These are phyloP conservation scores for Caranx ignobilis DNA, from an alignment of 2,113 vertebrate species.

Conservation along the genomic window DNA sequence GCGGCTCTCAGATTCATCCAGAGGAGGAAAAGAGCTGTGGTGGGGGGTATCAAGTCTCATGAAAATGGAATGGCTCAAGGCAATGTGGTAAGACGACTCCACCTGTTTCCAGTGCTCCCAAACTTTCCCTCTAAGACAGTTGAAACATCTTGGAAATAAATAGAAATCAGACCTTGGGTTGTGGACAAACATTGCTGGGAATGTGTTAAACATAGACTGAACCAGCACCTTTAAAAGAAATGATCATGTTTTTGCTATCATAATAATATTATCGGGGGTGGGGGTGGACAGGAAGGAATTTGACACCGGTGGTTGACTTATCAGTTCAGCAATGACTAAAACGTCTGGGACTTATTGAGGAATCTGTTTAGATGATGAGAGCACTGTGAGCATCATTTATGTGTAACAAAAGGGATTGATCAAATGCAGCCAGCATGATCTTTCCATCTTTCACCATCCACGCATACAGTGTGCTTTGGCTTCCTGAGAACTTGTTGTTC, in stretches of 20 bases:
- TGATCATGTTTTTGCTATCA: conserved; percentile 9
- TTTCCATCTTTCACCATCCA: conserved; percentile 61
- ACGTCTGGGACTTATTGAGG: neutral
- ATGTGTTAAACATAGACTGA: conserved; percentile 28
- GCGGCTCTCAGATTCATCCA: conserved; percentile 54
- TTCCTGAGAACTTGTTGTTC: conserved; percentile 68
- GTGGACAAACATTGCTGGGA: conserved; percentile 20
- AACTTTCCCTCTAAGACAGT: neutral
- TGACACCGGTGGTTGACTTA: conserved; percentile 3
- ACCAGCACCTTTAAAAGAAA: neutral
- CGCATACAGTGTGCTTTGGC: conserved; percentile 31
- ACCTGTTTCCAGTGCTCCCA: conserved; percentile 57
- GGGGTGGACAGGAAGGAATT: conserved; percentile 23
- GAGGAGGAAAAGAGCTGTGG: conserved; percentile 23
- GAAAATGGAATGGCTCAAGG: conserved; percentile 33
- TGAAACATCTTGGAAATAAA: conserved; percentile 36
- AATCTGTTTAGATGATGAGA: neutral
- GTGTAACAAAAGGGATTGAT: conserved; percentile 25
- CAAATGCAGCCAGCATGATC: conserved; percentile 42
- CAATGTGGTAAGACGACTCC: conserved; percentile 43
- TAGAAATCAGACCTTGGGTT: conserved; percentile 18
- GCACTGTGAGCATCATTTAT: conserved; percentile 13
- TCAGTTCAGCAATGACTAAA: conserved; percentile 3
- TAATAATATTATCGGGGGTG: conserved; percentile 17
- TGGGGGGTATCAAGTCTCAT: conserved; percentile 23